phyloP scores from a whole-genome alignment of 2,888 invertebrate species.

The Stenoptilia bipunctidactyla region DNA sequence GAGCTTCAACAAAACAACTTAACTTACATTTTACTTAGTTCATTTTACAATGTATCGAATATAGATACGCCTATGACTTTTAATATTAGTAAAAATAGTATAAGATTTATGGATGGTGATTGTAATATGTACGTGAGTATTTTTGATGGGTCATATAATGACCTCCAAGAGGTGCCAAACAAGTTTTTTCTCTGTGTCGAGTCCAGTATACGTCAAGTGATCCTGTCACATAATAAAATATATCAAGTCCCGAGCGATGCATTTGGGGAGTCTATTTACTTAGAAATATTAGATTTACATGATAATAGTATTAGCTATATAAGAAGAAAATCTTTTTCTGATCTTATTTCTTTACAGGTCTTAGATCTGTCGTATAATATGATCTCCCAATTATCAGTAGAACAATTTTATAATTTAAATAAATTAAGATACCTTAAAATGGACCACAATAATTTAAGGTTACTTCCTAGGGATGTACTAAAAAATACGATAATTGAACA shows the following conservation, averaged over 20 bases:
- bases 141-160: slow-evolving; percentile 80
- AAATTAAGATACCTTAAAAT: slow-evolving; percentile 81
- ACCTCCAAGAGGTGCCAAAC: slow-evolving; percentile 75
- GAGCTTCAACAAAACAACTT: slow-evolving; percentile 86
- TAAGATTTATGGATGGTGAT: slow-evolving; percentile 59
- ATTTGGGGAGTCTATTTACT: slow-evolving; percentile 77
- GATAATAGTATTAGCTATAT: slow-evolving; percentile 80
- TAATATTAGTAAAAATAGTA: slow-evolving; percentile 81
- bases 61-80: slow-evolving; percentile 76
- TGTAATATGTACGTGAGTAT: slow-evolving; percentile 73
- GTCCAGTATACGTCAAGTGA: slow-evolving; percentile 75
- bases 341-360: slow-evolving; percentile 80
- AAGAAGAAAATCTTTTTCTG: slow-evolving; percentile 82
- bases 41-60: slow-evolving; percentile 78
- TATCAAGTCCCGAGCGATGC: slow-evolving; percentile 78
- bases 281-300: slow-evolving; percentile 81
- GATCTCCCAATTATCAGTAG: slow-evolving; percentile 81
- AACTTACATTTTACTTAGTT: slow-evolving; percentile 75
- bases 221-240: slow-evolving; percentile 82
- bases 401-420: slow-evolving; percentile 83
- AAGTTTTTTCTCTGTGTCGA: slow-evolving; percentile 75
- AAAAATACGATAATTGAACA: slow-evolving; percentile 84
- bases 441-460: slow-evolving; percentile 78
- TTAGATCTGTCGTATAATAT: slow-evolving; percentile 84
- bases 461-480: slow-evolving; percentile 83